A percentile compares a stretch with the other conserved stretches of the same genome.
phyloP scores from a whole-genome alignment of 2,113 vertebrate species.

The Polypterus bichir region DNA sequence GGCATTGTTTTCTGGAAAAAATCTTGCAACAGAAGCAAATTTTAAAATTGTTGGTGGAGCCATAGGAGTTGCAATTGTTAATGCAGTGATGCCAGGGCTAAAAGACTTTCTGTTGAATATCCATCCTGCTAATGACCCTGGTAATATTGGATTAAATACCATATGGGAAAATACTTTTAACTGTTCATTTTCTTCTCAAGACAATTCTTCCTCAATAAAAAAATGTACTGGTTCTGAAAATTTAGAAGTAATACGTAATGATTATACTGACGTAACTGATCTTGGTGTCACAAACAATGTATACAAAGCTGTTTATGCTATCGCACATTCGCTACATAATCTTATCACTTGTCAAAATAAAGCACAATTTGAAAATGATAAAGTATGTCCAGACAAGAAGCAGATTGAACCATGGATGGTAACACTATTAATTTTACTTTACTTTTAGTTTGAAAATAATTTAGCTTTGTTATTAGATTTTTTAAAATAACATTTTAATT shows the following conservation, averaged over 20 bases:
- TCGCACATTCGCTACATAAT: neutral
- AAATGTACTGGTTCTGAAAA: neutral
- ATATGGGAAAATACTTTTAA: constrained; percentile 14
- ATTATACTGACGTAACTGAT: neutral
- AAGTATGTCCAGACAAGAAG: neutral
- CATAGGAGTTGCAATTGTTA: constrained; percentile 16
- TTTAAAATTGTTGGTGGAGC: constrained; percentile 9
- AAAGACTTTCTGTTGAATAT: constrained; percentile 12
- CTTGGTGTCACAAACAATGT: neutral
- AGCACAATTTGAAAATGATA: neutral
- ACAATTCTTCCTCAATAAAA: neutral
- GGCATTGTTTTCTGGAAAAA: constrained; percentile 13
- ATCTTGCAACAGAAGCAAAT: constrained; percentile 6
- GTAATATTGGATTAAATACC: constrained; percentile 7
- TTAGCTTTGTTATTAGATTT: too few relatives aligned
- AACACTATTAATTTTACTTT: neutral
- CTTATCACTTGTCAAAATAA: neutral
- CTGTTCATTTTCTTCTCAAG: neutral
- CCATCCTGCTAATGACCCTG: constrained; percentile 7
- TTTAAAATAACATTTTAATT: constrained; percentile 3
- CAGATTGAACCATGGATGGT: constrained; percentile 4
- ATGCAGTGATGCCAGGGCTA: constrained; percentile 12
- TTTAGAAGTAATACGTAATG: neutral
- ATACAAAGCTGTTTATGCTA: constrained; percentile 1
- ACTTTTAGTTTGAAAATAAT: neutral